These are phyloP conservation scores for Fukomys damarensis DNA, from an alignment of 2,113 vertebrate genomes.

Conservation along the genomic window DNA sequence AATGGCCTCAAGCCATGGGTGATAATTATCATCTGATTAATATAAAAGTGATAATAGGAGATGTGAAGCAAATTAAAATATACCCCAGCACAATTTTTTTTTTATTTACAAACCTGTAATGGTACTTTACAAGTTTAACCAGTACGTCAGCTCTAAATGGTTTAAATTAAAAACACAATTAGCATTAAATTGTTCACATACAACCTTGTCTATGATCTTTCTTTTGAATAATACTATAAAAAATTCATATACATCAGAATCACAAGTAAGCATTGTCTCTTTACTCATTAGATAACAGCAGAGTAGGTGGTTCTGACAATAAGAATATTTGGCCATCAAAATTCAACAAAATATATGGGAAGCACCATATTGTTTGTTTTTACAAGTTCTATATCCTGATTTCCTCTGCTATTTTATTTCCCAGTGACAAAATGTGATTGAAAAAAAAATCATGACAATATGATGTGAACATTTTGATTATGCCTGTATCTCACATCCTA, in stretches of 20 bases:
- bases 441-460: background rate
- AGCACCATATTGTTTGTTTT: constrained; percentile 4
- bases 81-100: background rate
- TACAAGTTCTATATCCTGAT: background rate
- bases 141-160: constrained; percentile 36
- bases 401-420: constrained; percentile 6
- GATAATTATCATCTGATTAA: constrained; percentile 59
- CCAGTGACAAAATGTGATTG: constrained; percentile 21
- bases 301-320: background rate
- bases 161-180: constrained; percentile 51
- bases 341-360: constrained; percentile 14
- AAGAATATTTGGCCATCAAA: constrained; percentile 35
- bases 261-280: constrained; percentile 5
- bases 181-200: background rate
- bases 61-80: constrained; percentile 65
- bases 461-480: constrained; percentile 13
- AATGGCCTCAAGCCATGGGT: constrained; percentile 15
- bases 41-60: constrained; percentile 50
- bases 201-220: background rate
- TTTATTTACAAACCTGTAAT: background rate
- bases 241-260: background rate
- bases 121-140: constrained; percentile 38
- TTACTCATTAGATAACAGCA: background rate
- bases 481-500: background rate
- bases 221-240: constrained; percentile 21